Conservation (phyloP, 2,888 invertebrate species). For the Dynastes tityus region DNA sequence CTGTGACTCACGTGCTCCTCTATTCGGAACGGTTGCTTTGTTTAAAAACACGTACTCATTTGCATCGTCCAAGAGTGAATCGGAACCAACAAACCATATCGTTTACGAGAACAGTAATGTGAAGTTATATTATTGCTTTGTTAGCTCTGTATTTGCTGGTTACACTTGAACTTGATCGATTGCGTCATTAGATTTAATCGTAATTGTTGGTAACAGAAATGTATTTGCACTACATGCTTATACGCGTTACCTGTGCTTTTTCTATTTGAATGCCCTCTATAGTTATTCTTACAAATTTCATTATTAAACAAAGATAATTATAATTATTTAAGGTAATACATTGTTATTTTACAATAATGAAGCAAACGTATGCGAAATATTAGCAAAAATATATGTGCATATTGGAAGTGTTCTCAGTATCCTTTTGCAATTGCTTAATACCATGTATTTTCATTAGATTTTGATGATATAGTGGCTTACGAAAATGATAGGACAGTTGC, state of each 20-base stretch:
- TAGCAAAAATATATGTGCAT: too few species aligned
- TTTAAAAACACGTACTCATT: constrained; percentile 55
- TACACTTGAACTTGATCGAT: constrained; percentile 40
- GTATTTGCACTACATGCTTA: not conserved
- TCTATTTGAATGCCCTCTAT: not conserved
- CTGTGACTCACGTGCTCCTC: constrained; percentile 55
- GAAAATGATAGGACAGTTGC: too few species aligned
- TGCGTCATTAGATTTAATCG: constrained; percentile 26
- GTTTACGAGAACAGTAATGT: constrained; percentile 38
- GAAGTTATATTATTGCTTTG: constrained; percentile 25
- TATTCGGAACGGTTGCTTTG: constrained; percentile 57
- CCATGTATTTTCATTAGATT: too few species aligned
- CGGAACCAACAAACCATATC: constrained; percentile 42
- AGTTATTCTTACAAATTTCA: too few species aligned
- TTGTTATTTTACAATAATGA: too few species aligned
- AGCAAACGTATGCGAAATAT: too few species aligned
- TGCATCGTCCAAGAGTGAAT: constrained; percentile 48
- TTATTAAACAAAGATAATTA: too few species aligned
- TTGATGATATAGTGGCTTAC: too few species aligned
- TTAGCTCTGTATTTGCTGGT: constrained; percentile 12
- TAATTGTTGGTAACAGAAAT: not conserved
- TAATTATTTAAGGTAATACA: too few species aligned
- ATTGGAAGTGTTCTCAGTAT: too few species aligned
- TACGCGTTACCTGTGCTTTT: not conserved
- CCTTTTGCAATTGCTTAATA: too few species aligned